Conservation (phyloP, 2,888 invertebrate genomes). For the Archips xylosteana region DNA sequence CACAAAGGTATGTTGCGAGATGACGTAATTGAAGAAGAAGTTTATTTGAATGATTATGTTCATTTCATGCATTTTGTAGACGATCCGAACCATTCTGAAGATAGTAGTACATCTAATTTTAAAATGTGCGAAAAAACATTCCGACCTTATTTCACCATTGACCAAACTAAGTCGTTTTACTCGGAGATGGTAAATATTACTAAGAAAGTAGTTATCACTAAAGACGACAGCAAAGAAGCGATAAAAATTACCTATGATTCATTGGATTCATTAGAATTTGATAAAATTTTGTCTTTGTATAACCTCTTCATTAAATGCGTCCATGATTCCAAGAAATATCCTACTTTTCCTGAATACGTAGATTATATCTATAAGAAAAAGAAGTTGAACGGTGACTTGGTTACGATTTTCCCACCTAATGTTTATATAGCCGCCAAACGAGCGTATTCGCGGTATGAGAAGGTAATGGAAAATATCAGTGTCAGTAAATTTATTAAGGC, state of each 20-base stretch:
- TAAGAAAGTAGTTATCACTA: slow-evolving; percentile 48
- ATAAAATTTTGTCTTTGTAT: slow-evolving; percentile 46
- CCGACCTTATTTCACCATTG: slow-evolving; percentile 52
- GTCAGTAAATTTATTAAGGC: slow-evolving; percentile 46
- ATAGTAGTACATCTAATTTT: not conserved
- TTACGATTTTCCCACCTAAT: slow-evolving; percentile 47
- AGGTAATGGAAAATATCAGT: slow-evolving; percentile 39
- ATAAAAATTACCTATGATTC: slow-evolving; percentile 45
- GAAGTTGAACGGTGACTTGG: slow-evolving; percentile 42
- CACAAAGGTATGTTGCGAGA: slow-evolving; percentile 52
- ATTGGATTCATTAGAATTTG: slow-evolving; percentile 48
- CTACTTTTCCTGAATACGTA: slow-evolving; percentile 43
- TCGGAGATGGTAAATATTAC: slow-evolving; percentile 46
- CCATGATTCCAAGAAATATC: slow-evolving; percentile 42
- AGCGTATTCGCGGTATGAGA: slow-evolving; percentile 43
- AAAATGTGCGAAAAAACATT: slow-evolving; percentile 52
- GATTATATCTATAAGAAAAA: slow-evolving; percentile 46
- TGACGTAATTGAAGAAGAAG: slow-evolving; percentile 46
- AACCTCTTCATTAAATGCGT: slow-evolving; percentile 47
- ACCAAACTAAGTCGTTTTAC: slow-evolving; percentile 53
- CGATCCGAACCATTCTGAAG: slow-evolving; percentile 24
- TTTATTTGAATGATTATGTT: slow-evolving; percentile 53
- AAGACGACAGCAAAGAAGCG: slow-evolving; percentile 42
- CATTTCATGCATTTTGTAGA: slow-evolving; percentile 48
- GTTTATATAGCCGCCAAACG: slow-evolving; percentile 18